Conservation (phyloP, 1,140 invertebrate species). For the Steinernema feltiae region DNA sequence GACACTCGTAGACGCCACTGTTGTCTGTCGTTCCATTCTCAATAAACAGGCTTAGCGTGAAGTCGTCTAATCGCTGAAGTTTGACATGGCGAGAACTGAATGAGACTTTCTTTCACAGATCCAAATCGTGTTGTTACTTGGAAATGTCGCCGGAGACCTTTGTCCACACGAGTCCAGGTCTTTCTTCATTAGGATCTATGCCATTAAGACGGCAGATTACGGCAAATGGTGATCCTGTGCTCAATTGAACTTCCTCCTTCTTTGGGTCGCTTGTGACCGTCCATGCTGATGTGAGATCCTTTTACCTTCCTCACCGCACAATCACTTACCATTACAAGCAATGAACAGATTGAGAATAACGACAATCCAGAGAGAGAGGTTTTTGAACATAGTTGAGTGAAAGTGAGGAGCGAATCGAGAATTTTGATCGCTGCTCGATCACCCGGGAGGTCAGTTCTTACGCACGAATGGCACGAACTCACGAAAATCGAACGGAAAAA, state of each 20-base stretch:
- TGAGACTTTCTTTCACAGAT: no score
- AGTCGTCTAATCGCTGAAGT: slow-evolving; percentile 22
- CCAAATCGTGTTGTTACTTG: no score
- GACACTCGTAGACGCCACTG: slow-evolving; percentile 33
- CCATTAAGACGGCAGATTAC: neutral
- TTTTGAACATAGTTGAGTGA: neutral
- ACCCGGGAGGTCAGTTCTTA: neutral
- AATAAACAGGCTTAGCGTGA: slow-evolving; percentile 21
- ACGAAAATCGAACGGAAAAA: neutral
- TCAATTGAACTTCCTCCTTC: neutral
- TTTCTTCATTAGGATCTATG: neutral
- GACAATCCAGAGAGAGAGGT: neutral
- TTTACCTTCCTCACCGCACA: no score
- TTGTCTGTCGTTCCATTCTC: slow-evolving; percentile 23
- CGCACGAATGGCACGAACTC: slow-evolving; percentile 7
- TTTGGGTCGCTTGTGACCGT: neutral
- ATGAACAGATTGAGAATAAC: neutral
- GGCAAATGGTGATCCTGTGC: neutral
- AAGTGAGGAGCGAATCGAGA: neutral
- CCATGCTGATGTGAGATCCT: neutral
- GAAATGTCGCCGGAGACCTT: neutral
- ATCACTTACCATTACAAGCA: neutral
- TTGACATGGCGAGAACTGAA: slow-evolving; percentile 25
- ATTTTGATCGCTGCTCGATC: neutral
- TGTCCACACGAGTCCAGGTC: neutral